phyloP scores from a whole-genome alignment of 2,113 vertebrate genomes.

The Australoheros scitulus region DNA sequence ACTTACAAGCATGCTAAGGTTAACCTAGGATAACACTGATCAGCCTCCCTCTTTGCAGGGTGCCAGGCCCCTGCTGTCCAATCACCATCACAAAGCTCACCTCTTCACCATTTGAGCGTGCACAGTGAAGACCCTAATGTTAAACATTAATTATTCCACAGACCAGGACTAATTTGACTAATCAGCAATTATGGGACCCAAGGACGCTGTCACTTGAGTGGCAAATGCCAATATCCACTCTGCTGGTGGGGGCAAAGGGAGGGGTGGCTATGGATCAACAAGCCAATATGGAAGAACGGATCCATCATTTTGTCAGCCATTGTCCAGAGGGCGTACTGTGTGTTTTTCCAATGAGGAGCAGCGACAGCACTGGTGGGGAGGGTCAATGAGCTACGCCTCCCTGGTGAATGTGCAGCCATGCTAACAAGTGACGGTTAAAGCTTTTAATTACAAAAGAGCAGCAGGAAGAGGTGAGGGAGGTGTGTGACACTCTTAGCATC shows the following conservation, averaged over 20 bases:
- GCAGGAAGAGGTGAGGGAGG: conserved; percentile 29
- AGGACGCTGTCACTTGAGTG: conserved; percentile 83
- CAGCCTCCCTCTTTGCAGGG: conserved; percentile 64
- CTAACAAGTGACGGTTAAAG: conserved; percentile 77
- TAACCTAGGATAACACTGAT: conserved; percentile 84
- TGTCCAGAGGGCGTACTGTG: conserved; percentile 73
- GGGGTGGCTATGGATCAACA: conserved; percentile 86
- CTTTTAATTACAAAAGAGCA: conserved; percentile 58
- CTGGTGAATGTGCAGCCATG: conserved; percentile 68
- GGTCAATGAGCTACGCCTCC: conserved; percentile 65
- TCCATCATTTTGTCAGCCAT: conserved; percentile 91
- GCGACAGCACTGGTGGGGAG: conserved; percentile 59
- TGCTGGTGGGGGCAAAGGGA: conserved; percentile 24
- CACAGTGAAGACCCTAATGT: conserved; percentile 77
- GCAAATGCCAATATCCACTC: conserved; percentile 94
- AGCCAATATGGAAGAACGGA: conserved; percentile 87
- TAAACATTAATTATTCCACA: conserved; percentile 88
- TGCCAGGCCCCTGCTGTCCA: conserved; percentile 57
- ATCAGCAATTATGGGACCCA: conserved; percentile 85
- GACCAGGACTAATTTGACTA: conserved; percentile 86
- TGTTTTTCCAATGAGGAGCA: conserved; percentile 83
- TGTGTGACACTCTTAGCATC: conserved; percentile 8
- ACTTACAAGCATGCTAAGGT: conserved; percentile 69
- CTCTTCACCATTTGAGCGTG: conserved; percentile 70
- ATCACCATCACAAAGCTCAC: conserved; percentile 66